Percentiles rank a stretch among this genome's conserved stretches.
Conservation (phyloP, 2,113 vertebrate genomes). For the Callaeas wilsoni region DNA sequence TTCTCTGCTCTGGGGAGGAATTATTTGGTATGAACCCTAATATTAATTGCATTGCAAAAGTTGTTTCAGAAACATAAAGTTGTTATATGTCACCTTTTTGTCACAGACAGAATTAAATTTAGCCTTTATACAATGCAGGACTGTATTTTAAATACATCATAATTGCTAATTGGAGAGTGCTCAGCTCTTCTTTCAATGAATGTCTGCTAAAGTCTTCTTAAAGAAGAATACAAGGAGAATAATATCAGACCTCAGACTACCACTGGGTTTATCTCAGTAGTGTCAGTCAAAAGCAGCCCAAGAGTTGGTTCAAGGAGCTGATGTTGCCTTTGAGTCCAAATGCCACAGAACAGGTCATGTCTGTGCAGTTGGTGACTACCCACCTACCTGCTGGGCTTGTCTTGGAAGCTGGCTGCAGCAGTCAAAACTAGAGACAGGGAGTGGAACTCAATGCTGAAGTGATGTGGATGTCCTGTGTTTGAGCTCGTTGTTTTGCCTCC, state of each 20-base stretch:
- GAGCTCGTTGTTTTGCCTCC: background rate
- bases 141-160: background rate
- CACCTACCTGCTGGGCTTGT: background rate
- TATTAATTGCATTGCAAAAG: background rate
- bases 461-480: background rate
- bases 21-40: conserved; percentile 83
- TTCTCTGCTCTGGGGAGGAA: conserved; percentile 95
- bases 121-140: background rate
- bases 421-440: background rate
- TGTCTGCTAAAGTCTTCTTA: background rate
- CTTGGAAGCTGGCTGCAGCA: background rate
- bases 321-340: background rate
- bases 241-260: background rate
- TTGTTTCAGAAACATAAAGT: background rate
- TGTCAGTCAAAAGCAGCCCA: background rate
- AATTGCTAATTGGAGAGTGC: background rate
- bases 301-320: background rate
- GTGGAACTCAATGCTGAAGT: background rate
- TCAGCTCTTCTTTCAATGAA: background rate
- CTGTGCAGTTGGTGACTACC: background rate
- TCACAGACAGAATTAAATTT: background rate
- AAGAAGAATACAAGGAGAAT: background rate
- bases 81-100: background rate
- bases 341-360: background rate
- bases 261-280: background rate